Evolutionary conservation across 2,888 invertebrate species (phyloP), one percentile per base, ranked within the genome.

Genomic region (Argyresthia albistria): DNA sequence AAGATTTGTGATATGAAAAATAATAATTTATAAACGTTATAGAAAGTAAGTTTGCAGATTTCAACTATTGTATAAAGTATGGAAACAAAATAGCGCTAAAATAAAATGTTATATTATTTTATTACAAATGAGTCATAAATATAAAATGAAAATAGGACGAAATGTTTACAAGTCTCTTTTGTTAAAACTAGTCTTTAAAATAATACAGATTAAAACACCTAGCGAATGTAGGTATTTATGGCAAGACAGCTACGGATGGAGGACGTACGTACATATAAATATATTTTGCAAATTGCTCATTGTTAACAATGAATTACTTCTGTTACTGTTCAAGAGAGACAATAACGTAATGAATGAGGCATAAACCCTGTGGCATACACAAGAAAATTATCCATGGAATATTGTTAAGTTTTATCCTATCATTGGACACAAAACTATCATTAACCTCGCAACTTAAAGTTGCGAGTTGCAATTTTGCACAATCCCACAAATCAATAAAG

Each of bases 171-270:
- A 37, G 43, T 35, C 45, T 35, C 35, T 35, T 43, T 25, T 14
- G 35, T 48, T 25, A 43, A n/a, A 47, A 46, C 39, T 35, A 52
- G 42, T 47, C 25, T 25, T 25, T 52, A 48, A 48, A 52, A 43
- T 52, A 52, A 48, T 52, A 52, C 52, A 69, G 78, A 80, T 80
- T 71, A 70, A 74, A 77, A 80, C 69, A 76, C 82, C 43, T 82
- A 82, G 77, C 69, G 6, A 25, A 25, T 25, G 25, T 25, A 73
- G 72, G 42, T 49, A 47, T 46, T 53, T 80, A 84, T 87, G 87
- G 87, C 87, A 87, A 87, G 86, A 86, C 82, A 81, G 78, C 80
- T 79, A 76, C 72, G 70, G 76, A 80, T 82, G 84, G 80, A 82
- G 81, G 81, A 81, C 81, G 79, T 80, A 76, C 75, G 72, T 81